Evolutionary conservation across 2,797 vertebrate genomes (phyloP), one percentile per base, ranked within the genome.

Genomic region (Sibirionetta formosa): DNA sequence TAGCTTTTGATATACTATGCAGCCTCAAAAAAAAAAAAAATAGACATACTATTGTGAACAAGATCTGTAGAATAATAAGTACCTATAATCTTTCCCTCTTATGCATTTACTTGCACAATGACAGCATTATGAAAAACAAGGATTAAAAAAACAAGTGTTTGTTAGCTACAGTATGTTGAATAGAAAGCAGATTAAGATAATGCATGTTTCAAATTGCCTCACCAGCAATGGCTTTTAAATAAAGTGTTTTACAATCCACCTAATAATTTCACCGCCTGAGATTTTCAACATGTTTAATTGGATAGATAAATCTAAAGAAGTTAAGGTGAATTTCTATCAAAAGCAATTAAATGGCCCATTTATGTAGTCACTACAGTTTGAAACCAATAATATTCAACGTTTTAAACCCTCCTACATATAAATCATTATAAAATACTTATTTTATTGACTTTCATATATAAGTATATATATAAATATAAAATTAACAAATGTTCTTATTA

Each of bases 291-390:
- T 26, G 42, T 88, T 73, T 83, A 72, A 83, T 51, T 69, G 26
- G 31, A 81, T 6, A 1, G 4, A 35, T 87, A 71, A 77, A 50
- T 61, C 57, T 75, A 35, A 94, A 82, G 29, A 18, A 85, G 6
- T 6, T 6, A 73, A 81, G 14, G 40, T 83, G 44, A 88, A 90
- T 79, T 90, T 83, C 29, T 88, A 46, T 50, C 27, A 69, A 86
- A 60, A 26, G 58, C 44, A 90, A 81, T 78, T 90, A 95, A 94
- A 88, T 26, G 20, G 19, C 12, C 50, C 26, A 79, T 81, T 88
- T 90, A 81, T 27, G 10, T 38, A 78, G 44, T 86, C 91, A 90
- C 16, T n/a, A 50, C 19, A 73, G 16, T 76, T 17, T 88, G 35
- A 90, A 93, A 84, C 19, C 23, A 22, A 2, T 66, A 24, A 61